Evolutionary conservation across 2,888 invertebrate genomes (phyloP).

Genomic region (Polylopha cassiicola): DNA sequence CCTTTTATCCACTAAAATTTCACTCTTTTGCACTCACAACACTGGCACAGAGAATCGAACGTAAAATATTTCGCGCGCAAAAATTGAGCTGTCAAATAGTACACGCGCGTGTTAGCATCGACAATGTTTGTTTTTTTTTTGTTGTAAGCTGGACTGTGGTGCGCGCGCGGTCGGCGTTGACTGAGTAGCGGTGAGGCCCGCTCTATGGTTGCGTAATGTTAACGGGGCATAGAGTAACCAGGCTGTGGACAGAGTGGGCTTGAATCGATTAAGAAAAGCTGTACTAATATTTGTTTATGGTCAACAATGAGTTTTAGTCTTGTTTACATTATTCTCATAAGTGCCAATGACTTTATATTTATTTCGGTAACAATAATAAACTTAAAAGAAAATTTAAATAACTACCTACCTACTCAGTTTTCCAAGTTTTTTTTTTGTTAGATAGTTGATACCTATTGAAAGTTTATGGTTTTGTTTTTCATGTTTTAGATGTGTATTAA

Average conservation of each 20-base stretch:
- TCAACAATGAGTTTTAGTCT: too few species aligned
- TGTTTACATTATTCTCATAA: too few species aligned
- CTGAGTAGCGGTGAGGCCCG: constrained; percentile 52
- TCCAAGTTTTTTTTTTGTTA: too few species aligned
- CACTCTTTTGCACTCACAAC: constrained; percentile 28
- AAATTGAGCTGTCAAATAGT: constrained; percentile 24
- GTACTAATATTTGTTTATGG: too few species aligned
- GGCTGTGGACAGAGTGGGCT: constrained; percentile 50
- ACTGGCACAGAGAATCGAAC: constrained; percentile 20
- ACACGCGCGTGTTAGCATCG: constrained; percentile 33
- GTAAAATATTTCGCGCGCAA: constrained; percentile 24
- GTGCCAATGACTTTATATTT: too few species aligned
- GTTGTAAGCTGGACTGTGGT: constrained; percentile 41
- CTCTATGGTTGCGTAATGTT: constrained; percentile 66
- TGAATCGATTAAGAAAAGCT: constrained; percentile 4
- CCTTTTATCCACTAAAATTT: constrained; percentile 23
- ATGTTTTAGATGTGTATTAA: too few species aligned
- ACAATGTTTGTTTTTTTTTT: constrained; percentile 31
- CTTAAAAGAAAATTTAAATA: too few species aligned
- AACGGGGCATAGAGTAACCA: constrained; percentile 70
- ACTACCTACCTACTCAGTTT: too few species aligned
- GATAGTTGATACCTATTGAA: too few species aligned
- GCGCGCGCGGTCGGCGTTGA: constrained; percentile 52
- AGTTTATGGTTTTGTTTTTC: too few species aligned
- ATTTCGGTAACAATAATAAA: too few species aligned